These are phyloP conservation scores for Calephelis virginiensis DNA, from an alignment of 1,140 invertebrate genomes.

Conservation along the genomic window DNA sequence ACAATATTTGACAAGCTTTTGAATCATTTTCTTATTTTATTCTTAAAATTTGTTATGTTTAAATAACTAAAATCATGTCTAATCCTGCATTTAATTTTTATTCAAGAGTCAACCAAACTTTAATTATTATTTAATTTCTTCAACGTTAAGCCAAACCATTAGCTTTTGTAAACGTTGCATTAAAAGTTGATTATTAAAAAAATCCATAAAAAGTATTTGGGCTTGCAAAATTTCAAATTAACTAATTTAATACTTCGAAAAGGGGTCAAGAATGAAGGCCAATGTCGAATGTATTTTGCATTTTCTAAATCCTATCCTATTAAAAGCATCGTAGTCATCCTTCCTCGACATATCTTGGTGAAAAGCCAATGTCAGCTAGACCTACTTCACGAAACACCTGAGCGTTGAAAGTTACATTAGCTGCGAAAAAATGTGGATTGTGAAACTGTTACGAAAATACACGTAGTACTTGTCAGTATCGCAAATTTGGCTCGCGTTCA, in stretches of 20 bases:
- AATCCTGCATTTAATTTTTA: too few relatives aligned
- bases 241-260: background rate
- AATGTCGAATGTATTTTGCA: conserved; percentile 62
- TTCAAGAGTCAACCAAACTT: too few relatives aligned
- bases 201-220: background rate
- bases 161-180: too few relatives aligned
- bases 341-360: conserved; percentile 20
- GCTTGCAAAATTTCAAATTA: background rate
- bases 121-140: too few relatives aligned
- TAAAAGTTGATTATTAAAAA: background rate
- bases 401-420: conserved; percentile 29
- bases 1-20: too few relatives aligned
- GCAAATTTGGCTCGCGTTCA: conserved; percentile 72
- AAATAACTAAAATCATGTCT: background rate
- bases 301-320: conserved; percentile 35
- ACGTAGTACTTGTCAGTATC: conserved; percentile 62
- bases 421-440: conserved; percentile 50
- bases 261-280: conserved; percentile 60
- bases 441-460: conserved; percentile 73
- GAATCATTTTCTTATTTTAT: too few relatives aligned
- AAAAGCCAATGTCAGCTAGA: conserved; percentile 31
- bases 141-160: too few relatives aligned
- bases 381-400: conserved; percentile 20
- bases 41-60: background rate
- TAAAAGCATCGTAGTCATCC: conserved; percentile 23